phyloP scores from a whole-genome alignment of 2,113 vertebrate species.

The Nannobrachium achirus region DNA sequence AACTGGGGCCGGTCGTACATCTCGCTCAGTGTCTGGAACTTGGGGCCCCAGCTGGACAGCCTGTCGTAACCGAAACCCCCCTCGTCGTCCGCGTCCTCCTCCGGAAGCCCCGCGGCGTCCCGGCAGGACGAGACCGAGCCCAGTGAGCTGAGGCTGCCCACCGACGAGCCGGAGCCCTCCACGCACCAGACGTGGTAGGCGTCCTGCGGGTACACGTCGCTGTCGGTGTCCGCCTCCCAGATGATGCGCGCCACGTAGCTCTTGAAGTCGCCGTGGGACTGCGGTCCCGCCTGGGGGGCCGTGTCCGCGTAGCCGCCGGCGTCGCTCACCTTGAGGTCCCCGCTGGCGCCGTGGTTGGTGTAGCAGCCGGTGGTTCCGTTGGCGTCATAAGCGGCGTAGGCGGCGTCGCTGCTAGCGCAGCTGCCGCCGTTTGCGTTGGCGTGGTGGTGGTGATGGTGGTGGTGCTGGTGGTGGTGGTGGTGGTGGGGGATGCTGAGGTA shows the following conservation, averaged over 20 bases:
- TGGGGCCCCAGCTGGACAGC: constrained; percentile 81
- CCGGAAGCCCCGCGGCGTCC: neutral
- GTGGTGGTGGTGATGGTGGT: constrained; percentile 28
- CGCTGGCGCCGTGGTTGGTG: constrained; percentile 5
- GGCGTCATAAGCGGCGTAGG: constrained; percentile 22
- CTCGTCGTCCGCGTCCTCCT: constrained; percentile 52
- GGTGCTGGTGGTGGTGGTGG: constrained; percentile 47
- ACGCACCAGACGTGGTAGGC: constrained; percentile 82
- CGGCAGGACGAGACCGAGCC: constrained; percentile 62
- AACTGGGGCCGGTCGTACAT: constrained; percentile 75
- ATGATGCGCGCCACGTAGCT: constrained; percentile 84
- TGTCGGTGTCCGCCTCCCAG: constrained; percentile 84
- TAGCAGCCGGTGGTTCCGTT: constrained; percentile 6
- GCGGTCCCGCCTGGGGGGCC: neutral
- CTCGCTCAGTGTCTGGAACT: constrained; percentile 82
- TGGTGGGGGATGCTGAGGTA: constrained; percentile 68
- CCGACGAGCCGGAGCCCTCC: constrained; percentile 80
- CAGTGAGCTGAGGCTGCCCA: constrained; percentile 87
- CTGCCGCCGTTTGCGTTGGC: neutral
- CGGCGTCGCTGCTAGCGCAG: constrained; percentile 6
- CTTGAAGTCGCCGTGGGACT: constrained; percentile 80
- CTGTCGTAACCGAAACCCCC: constrained; percentile 71
- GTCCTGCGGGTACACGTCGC: constrained; percentile 78
- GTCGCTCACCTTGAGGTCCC: constrained; percentile 30
- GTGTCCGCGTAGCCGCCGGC: constrained; percentile 26